Percentiles rank a stretch among this genome's conserved stretches.
Conservation (phyloP, 1,140 invertebrate species). For the Trachymyrmex cornetzi region DNA sequence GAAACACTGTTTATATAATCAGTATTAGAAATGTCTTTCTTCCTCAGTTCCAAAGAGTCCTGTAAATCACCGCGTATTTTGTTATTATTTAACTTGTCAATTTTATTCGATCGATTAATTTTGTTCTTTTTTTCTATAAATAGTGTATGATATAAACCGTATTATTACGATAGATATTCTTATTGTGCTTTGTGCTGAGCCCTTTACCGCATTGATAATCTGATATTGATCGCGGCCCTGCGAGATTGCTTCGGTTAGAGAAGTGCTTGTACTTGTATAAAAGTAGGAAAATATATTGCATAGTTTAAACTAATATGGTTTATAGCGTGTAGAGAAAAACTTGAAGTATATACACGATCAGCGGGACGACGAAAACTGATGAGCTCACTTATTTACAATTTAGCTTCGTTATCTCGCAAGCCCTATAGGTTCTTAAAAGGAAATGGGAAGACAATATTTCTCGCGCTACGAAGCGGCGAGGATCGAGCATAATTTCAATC, state of each 20-base stretch:
- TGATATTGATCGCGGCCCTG: neutral
- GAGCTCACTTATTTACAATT: constrained; percentile 19
- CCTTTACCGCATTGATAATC: neutral
- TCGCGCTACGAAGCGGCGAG: constrained; percentile 11
- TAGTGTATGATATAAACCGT: neutral
- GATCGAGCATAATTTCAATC: neutral
- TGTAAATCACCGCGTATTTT: constrained; percentile 10
- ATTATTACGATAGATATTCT: neutral
- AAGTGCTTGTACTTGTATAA: constrained; percentile 69
- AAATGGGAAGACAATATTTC: neutral
- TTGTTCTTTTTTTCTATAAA: neutral
- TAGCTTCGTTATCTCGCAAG: constrained; percentile 26
- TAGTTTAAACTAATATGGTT: constrained; percentile 68
- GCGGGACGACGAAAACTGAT: constrained; percentile 32
- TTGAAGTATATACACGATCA: constrained; percentile 25
- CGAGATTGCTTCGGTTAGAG: constrained; percentile 51
- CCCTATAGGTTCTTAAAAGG: neutral
- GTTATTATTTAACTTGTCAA: constrained; percentile 13
- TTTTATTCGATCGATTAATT: constrained; percentile 10
- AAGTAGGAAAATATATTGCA: constrained; percentile 65
- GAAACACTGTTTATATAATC: neutral
- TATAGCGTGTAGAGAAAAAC: constrained; percentile 60
- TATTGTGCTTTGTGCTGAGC: neutral
- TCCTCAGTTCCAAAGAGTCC: constrained; percentile 14
- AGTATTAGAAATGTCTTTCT: constrained; percentile 31